Base-by-base conservation (phyloP, 2,888 invertebrate species). In the Papilio elwesi region DNA sequence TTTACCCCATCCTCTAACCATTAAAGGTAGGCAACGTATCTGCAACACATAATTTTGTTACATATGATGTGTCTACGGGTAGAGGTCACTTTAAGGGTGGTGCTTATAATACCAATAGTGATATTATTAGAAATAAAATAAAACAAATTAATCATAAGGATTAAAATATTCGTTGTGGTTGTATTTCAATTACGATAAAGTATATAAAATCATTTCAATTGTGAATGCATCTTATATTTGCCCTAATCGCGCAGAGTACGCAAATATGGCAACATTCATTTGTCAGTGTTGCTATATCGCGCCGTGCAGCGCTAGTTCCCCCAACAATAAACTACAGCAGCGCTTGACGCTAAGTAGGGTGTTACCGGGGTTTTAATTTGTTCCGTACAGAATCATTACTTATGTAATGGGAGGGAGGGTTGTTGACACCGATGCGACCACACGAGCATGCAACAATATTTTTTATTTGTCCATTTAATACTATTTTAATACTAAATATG, bases 271-370 rank as follows among this genome's bases (percentile, higher is more conserved):
- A 55, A 36, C 67, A 51, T 74, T 67, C 66, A 74, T 74, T 74
- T 74, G 62, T 74, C 63, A 70, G 63, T 63, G 63, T 66, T 70
- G 69, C 62, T 59, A 66, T 67, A 63, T 73, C 73, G 48, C 70
- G 11, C 15, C 48, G 65, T 36, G 10, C 73, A 70, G 73, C 10
- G 62, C 16, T 68, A 57, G 47, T 53, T 74, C 73, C 73, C 73
- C 73, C 53, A 74, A 74, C 67, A 70, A 74, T 74, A 74, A 74
- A 70, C 69, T 70, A 70, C 70, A 53, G 53, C 53, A 48, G 73
- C 52, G 52, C 62, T 70, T 70, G 67, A 67, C 73, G 57, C 53
- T 74, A 70, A 74, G 73, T 70, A 70, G 66, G 70, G 73, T 74
- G 70, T 74, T 63, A 74, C 66, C 47, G 62, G 73, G 73, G 73